phyloP scores from a whole-genome alignment of 1,140 invertebrate species.

The Gyrodactylus salaris region DNA sequence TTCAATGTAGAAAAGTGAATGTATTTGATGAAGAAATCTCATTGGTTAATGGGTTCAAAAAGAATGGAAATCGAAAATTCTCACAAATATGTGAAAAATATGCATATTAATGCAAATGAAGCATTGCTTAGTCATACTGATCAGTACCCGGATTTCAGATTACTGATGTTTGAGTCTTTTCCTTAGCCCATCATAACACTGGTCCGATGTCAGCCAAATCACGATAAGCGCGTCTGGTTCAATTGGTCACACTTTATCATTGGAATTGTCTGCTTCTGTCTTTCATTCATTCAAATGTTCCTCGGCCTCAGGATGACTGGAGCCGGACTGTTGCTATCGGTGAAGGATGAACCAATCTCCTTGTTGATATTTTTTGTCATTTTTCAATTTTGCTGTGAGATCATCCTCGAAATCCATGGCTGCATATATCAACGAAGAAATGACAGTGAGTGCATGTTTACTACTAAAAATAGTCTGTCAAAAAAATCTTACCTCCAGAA shows the following conservation, averaged over 20 bases:
- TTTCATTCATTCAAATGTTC: constrained; percentile 67
- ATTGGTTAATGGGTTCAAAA: no score
- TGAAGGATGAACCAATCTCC: constrained; percentile 27
- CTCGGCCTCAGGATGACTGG: constrained; percentile 47
- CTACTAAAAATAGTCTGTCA: no score
- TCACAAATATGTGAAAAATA: no score
- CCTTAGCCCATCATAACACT: constrained; percentile 54
- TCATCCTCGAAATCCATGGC: constrained; percentile 31
- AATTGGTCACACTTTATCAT: constrained; percentile 75
- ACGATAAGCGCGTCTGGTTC: constrained; percentile 41
- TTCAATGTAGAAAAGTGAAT: no score
- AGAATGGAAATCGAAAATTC: no score
- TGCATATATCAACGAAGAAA: constrained; percentile 19
- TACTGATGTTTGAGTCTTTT: constrained; percentile 17
- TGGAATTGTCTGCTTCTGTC: constrained; percentile 57
- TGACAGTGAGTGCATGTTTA: constrained; percentile 18
- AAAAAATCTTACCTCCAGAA: no score
- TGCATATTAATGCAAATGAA: no score
- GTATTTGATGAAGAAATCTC: no score
- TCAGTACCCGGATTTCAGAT: not conserved
- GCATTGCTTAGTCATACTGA: no score
- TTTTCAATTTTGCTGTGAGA: constrained; percentile 49
- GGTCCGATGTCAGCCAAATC: constrained; percentile 46
- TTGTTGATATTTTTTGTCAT: constrained; percentile 50
- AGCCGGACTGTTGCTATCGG: constrained; percentile 18